Conservation (phyloP, 2,888 invertebrate species). For the Netelia melanura region DNA sequence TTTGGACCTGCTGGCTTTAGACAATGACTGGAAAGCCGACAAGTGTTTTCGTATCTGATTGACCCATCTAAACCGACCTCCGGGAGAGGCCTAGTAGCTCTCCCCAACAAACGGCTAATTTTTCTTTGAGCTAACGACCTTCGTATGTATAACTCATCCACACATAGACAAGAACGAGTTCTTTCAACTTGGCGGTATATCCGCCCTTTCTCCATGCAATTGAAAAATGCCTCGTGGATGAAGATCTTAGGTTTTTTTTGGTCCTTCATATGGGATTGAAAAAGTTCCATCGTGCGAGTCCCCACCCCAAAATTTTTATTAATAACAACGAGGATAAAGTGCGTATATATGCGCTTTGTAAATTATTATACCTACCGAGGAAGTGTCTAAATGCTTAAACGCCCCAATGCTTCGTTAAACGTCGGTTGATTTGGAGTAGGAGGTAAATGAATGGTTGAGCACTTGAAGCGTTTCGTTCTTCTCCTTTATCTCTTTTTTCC, state of each 20-base stretch:
- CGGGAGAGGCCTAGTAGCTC: constrained; percentile 44
- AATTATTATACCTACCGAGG: constrained; percentile 72
- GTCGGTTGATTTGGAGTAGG: constrained; percentile 80
- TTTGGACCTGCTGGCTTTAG: constrained; percentile 77
- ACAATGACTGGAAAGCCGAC: constrained; percentile 78
- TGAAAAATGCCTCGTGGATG: too few species aligned
- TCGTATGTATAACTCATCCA: constrained; percentile 74
- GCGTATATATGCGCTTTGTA: constrained; percentile 3
- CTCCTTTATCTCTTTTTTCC: constrained; percentile 65
- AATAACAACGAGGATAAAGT: constrained; percentile 38
- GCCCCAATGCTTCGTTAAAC: constrained; percentile 78
- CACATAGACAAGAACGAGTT: constrained; percentile 29
- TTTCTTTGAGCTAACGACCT: constrained; percentile 81
- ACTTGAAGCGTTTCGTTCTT: constrained; percentile 62
- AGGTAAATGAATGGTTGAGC: constrained; percentile 82
- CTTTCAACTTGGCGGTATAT: constrained; percentile 17
- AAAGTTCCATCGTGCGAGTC: too few species aligned
- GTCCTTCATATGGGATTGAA: background rate
- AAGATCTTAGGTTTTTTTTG: background rate
- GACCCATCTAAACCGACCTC: constrained; percentile 82
- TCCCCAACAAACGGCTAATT: constrained; percentile 79
- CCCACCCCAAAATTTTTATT: background rate
- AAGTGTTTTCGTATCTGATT: constrained; percentile 83
- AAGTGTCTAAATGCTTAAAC: constrained; percentile 81
- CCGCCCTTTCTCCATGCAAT: constrained; percentile 58